These are phyloP conservation scores for Lamproptera curius DNA, from an alignment of 2,888 invertebrate genomes.

Conservation along the genomic window DNA sequence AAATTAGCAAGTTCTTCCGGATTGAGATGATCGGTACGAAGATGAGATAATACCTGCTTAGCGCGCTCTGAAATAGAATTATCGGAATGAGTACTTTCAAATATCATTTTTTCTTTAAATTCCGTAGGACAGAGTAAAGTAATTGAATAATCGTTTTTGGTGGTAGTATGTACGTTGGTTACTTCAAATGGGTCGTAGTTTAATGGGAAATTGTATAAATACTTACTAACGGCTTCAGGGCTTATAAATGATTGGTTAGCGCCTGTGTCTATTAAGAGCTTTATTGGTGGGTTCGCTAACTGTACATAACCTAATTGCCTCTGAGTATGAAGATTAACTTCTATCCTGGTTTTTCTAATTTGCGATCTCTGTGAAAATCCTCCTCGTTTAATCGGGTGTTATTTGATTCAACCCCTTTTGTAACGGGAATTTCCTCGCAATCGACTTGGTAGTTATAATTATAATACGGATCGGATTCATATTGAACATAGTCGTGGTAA, in stretches of 20 bases:
- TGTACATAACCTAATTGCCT: constrained; percentile 7
- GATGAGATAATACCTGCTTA: constrained; percentile 22
- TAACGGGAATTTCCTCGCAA: background rate
- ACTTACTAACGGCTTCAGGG: background rate
- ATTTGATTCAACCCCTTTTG: background rate
- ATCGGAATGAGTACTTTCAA: no score
- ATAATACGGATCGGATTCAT: background rate
- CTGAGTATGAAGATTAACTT: constrained; percentile 4
- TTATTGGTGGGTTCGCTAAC: background rate
- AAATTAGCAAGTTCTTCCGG: constrained; percentile 31
- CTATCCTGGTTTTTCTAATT: constrained; percentile 1
- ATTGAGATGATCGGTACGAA: constrained; percentile 34
- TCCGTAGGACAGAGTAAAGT: background rate
- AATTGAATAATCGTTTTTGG: background rate
- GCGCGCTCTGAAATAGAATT: no score
- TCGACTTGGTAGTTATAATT: background rate
- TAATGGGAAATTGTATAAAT: background rate
- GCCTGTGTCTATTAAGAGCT: background rate
- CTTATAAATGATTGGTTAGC: background rate
- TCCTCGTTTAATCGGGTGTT: background rate
- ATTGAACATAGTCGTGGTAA: background rate
- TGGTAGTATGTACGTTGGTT: background rate
- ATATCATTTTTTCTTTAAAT: background rate
- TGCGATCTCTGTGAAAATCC: background rate
- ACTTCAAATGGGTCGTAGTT: background rate